Evolutionary conservation across 2,888 invertebrate species (phyloP), one percentile per base, ranked within the genome.

Genomic region (Eupithecia centaureata): DNA sequence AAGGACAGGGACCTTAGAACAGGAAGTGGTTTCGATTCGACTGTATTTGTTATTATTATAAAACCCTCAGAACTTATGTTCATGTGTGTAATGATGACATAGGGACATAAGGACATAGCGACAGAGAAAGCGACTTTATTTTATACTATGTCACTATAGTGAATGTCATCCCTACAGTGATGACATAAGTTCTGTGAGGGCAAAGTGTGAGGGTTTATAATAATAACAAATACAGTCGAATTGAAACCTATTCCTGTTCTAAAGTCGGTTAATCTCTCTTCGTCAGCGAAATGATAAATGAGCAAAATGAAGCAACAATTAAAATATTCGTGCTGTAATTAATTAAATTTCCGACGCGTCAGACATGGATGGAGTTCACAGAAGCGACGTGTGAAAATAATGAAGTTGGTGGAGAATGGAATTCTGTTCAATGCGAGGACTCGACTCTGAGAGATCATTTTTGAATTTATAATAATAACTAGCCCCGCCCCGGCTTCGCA

Each of bases 291-390:
- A 32, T 57, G 32, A 57, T 57, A 57, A 57, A 57, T 32, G n/a
- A 28, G 10, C 30, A n/a, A 30, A 57, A 13, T 10, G 32, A 57
- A 18, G 22, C 10, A 2, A 57, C 13, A 57, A 57, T 57, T 57
- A 57, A 57, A 33, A 57, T 57, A 33, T 57, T 33, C 57, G 30
- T 18, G 22, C 57, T 8, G 30, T 57, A 57, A 57, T 57, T 64
- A 64, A 64, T 64, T 64, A 64, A 32, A 58, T 58, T 58, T 47
- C 47, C 10, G 42, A 10, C 47, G 42, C 51, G 28, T 57, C 63
- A 58, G 47, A 32, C 28, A 15, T 7, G 35, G 5, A 28, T 38
- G 54, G 47, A 57, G 57, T 47, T 63, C 8, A 25, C 13, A 32
- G 8, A 18, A 22, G 32, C 32, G 57, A 57, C 57, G 57, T 57